phyloP scores from a whole-genome alignment of 2,113 vertebrate species.

The Paradoxurus hermaphroditus region DNA sequence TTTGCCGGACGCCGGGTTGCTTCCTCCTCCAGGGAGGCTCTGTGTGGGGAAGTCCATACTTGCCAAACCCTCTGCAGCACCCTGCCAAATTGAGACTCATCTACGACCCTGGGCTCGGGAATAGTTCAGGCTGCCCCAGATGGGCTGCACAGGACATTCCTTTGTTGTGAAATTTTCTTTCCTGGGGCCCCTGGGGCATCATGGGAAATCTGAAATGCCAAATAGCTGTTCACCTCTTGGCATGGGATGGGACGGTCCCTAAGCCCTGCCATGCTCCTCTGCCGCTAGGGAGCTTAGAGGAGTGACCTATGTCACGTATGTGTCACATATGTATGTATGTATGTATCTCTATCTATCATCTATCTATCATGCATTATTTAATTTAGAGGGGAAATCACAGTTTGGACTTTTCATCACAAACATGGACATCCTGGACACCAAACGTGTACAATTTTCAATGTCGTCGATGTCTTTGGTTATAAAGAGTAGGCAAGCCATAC shows the following conservation, averaged over 20 bases:
- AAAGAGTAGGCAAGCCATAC: no score
- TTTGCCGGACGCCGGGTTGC: neutral
- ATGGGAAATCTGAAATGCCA: constrained; percentile 21
- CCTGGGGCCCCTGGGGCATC: neutral
- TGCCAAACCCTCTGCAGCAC: neutral
- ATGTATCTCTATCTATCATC: no score
- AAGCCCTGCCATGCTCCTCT: neutral
- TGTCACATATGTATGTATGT: neutral
- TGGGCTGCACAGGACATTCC: neutral
- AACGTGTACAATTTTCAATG: no score
- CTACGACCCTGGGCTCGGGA: neutral
- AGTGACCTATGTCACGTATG: neutral
- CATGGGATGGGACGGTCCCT: neutral
- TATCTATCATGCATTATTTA: no score
- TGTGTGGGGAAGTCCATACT: neutral
- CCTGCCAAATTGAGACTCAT: neutral
- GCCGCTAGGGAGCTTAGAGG: neutral
- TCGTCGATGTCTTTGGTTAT: no score
- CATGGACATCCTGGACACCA: no score
- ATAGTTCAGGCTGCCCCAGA: neutral
- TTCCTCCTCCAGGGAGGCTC: neutral
- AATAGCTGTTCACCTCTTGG: neutral
- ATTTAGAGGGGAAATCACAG: no score
- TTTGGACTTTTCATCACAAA: no score
- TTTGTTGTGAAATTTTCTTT: constrained; percentile 34